Base-by-base conservation (phyloP, 2,888 invertebrate genomes). In the Periphyllus acericola region DNA sequence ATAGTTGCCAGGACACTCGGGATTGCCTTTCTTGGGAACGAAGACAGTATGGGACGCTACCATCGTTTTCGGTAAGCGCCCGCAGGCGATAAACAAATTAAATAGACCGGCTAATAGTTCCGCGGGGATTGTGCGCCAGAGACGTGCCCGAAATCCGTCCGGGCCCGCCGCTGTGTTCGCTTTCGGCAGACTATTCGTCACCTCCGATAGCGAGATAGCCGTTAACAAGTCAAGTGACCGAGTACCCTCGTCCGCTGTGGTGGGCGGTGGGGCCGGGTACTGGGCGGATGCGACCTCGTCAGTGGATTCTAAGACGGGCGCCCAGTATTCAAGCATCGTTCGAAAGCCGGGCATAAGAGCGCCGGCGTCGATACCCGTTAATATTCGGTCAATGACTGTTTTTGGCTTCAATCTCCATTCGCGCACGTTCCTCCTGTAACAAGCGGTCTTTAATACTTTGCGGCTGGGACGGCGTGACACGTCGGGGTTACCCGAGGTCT, bases 81-180 rank as follows among this genome's bases (percentile, higher is more conserved):
- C 55, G 74, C 14, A 55, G 25, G 83, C 83, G 25, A 52, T 25
- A 19, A 83, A 52, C 72, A 83, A 9, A 14, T 83, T 83, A 52
- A 83, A 83, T 0, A 72, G 6, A 1, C 72, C 83, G 3, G 83
- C 55, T 3, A 74, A 3, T 5, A 80, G 2, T 6, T 0, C 29
- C 14, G 34, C 55, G 21, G 74, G 74, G 2, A 74, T 1, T 2
- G 29, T 11, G 14, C 74, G 0, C 83, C 74, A 83, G 0, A 52
- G 14, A 6, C 83, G 52, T 4, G 46, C 82, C 71, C 9, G 21
- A 14, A 83, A 83, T 6, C 82, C 72, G 11, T 83, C 82, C 0
- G 83, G 74, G 0, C 83, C 83, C 1, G 81, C 46, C 9, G 68
- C 40, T 0, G 68, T 68, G 0, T 0, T 34, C 11, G 0, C 3